Base-by-base conservation (phyloP, 2,888 invertebrate species). In the Megaustenia siamemsis region DNA sequence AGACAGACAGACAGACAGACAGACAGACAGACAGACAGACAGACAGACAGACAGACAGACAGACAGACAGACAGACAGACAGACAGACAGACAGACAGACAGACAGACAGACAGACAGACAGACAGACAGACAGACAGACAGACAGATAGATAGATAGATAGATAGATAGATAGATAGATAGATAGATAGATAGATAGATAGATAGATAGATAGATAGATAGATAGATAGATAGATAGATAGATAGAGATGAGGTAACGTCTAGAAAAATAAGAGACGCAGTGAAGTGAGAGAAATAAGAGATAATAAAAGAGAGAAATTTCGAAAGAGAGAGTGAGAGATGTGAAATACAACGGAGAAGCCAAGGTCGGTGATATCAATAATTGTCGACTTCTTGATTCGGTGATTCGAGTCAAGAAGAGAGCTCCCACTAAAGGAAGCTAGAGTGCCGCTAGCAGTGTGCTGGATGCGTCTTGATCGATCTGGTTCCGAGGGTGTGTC, bases 401-500 rank as follows among this genome's bases (percentile, higher is more conserved):
- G 15, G 15, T 32, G 63, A 63, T 32, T 63, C 32, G 1, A 8
- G 32, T 15, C 28, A 32, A 28, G 32, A 32, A 1, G 32, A 60
- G 12, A 12, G 32, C 15, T 32, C 28, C 8, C 2, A 5, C 38
- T 38, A 24, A 21, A 21, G 38, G 35, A 69, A 69, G 69, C 2
- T 38, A 24, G 69, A 21, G 3, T 10, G 40, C 5, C 3, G 69
- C 24, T 18, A 10, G 40, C 1, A 38, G 12, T 40, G 15, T 21
- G 28, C n/a, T 69, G 40, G 12, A 71, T 71, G 71, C 71, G 6
- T 43, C 40, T 24, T n/a, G 15, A 43, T 43, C 71, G 71, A 71
- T 71, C n/a, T 0, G 1, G n/a, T n/a, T 71, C 28, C 45, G n/a
- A 5, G 43, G 71, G 71, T 43, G n/a, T 43, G 45, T 43, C 43